Evolutionary conservation across 2,888 invertebrate species (phyloP).

Genomic region (Glaucopsyche alexis): DNA sequence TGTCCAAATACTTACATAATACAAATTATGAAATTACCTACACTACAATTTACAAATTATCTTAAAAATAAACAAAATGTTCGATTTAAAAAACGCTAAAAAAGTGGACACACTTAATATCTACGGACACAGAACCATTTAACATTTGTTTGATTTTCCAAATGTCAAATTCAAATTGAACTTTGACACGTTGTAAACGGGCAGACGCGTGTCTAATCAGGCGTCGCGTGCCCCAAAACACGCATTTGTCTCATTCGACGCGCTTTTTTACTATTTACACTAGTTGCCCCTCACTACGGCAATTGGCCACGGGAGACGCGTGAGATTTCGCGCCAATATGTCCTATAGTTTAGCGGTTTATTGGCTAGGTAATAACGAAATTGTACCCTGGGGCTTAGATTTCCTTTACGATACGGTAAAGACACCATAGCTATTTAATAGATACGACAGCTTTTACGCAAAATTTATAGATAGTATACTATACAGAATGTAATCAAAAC

Average conservation of each 20-base stretch:
- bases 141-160: conserved; percentile 3
- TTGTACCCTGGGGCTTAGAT: conserved; percentile 51
- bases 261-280: conserved; percentile 73
- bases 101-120: background rate
- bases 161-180: conserved; percentile 30
- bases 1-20: too few relatives aligned
- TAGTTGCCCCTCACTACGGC: conserved; percentile 52
- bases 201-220: conserved; percentile 54
- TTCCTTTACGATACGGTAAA: conserved; percentile 31
- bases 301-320: conserved; percentile 71
- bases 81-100: background rate
- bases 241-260: conserved; percentile 74
- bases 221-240: conserved; percentile 75
- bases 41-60: too few relatives aligned
- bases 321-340: conserved; percentile 61
- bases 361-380: conserved; percentile 48
- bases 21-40: too few relatives aligned
- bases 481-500: too few relatives aligned
- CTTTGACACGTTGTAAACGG: conserved; percentile 41
- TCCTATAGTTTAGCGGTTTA: conserved; percentile 66
- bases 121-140: background rate
- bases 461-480: background rate
- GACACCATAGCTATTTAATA: conserved; percentile 19
- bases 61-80: too few relatives aligned
- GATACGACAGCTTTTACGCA: conserved; percentile 19